These are phyloP conservation scores for Hydrotaea diabolus DNA, from an alignment of 2,888 invertebrate genomes.

Conservation along the genomic window DNA sequence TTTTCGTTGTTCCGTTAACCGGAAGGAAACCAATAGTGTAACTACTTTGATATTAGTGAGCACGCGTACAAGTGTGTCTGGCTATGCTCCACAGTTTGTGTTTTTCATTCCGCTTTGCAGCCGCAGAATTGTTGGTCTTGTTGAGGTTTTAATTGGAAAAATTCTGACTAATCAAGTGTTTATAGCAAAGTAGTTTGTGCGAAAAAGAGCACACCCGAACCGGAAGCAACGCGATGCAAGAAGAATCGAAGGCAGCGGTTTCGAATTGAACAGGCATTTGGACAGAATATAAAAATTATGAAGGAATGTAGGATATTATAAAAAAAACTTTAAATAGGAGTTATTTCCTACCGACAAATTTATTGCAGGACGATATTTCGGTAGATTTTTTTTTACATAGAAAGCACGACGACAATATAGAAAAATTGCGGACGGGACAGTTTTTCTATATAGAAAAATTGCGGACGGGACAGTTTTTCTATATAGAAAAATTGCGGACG, in stretches of 20 bases:
- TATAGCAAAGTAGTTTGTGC: slow-evolving; percentile 13
- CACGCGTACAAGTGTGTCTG: slow-evolving; percentile 16
- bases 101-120: background rate
- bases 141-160: slow-evolving; percentile 24
- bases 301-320: too few relatives aligned
- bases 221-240: background rate
- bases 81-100: background rate
- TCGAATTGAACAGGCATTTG: too few relatives aligned
- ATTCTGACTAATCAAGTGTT: slow-evolving; percentile 28
- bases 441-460: too few relatives aligned
- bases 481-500: too few relatives aligned
- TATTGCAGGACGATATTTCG: too few relatives aligned
- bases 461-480: too few relatives aligned
- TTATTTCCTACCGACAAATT: too few relatives aligned
- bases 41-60: slow-evolving; percentile 22
- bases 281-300: too few relatives aligned
- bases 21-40: slow-evolving; percentile 32
- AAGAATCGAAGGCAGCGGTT: background rate
- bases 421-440: too few relatives aligned
- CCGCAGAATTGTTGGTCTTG: background rate
- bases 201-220: background rate
- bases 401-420: too few relatives aligned
- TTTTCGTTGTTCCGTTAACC: slow-evolving; percentile 28
- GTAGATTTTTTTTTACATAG: too few relatives aligned
- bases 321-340: too few relatives aligned